Evolutionary conservation across 2,113 vertebrate species (phyloP).

Genomic region (Coptodon bakossiorum): DNA sequence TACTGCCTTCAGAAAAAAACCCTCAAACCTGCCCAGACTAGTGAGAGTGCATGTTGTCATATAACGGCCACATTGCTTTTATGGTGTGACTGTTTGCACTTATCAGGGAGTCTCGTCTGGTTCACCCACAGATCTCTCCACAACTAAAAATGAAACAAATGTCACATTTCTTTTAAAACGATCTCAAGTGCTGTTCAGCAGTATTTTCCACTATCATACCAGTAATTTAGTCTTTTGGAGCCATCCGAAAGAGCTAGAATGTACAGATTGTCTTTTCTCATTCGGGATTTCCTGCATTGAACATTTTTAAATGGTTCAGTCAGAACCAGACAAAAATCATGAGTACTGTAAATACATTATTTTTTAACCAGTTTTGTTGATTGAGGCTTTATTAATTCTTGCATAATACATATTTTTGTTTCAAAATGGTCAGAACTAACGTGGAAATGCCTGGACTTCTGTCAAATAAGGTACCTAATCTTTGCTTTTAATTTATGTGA

Average conservation of each 20-base stretch:
- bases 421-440: neutral
- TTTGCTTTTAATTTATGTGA: neutral
- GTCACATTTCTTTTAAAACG: neutral
- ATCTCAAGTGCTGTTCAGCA: neutral
- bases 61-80: neutral
- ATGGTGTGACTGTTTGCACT: neutral
- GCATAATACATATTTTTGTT: neutral
- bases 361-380: neutral
- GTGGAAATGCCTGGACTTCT: neutral
- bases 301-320: neutral
- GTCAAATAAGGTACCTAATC: neutral
- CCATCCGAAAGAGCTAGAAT: neutral
- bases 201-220: neutral
- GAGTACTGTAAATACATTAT: neutral
- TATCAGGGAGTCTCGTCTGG: neutral
- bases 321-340: neutral
- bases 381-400: neutral
- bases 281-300: neutral
- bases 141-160: slow-evolving; percentile 18
- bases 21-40: slow-evolving; percentile 42
- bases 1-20: neutral
- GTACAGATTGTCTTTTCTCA: neutral
- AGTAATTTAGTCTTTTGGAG: neutral
- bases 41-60: neutral
- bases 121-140: neutral